These are phyloP conservation scores for Centropristis striata DNA, from an alignment of 2,113 vertebrate species.

Conservation along the genomic window DNA sequence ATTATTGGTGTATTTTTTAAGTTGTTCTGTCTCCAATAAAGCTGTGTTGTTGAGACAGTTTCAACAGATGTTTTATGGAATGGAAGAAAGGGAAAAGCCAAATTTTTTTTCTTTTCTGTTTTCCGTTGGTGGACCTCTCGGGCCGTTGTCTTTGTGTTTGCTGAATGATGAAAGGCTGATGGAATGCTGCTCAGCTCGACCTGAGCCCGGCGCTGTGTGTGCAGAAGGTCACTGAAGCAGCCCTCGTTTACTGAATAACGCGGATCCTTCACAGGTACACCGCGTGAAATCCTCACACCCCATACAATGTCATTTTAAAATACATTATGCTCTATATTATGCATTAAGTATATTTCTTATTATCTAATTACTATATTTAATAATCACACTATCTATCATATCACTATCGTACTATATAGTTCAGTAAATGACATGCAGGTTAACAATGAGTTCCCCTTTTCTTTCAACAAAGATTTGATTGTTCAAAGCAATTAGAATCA, in stretches of 20 bases:
- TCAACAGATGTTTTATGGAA: constrained; percentile 45
- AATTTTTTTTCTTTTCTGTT: constrained; percentile 35
- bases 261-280: constrained; percentile 71
- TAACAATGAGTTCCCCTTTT: constrained; percentile 16
- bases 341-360: background rate
- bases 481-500: background rate
- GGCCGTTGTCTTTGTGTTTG: constrained; percentile 77
- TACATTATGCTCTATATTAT: background rate
- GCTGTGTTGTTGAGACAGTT: background rate
- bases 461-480: constrained; percentile 2
- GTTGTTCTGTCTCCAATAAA: constrained; percentile 6
- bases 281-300: constrained; percentile 64
- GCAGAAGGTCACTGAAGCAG: constrained; percentile 74
- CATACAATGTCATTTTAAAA: background rate
- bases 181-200: constrained; percentile 84
- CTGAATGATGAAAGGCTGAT: constrained; percentile 84
- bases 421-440: background rate
- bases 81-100: constrained; percentile 27
- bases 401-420: background rate
- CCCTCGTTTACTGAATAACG: constrained; percentile 59
- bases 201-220: constrained; percentile 68
- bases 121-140: constrained; percentile 53
- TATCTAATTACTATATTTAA: background rate
- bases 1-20: constrained; percentile 4
- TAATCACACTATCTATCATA: background rate